These are phyloP conservation scores for Tarsius wallacei DNA, from an alignment of 2,797 vertebrate genomes.

Conservation along the genomic window DNA sequence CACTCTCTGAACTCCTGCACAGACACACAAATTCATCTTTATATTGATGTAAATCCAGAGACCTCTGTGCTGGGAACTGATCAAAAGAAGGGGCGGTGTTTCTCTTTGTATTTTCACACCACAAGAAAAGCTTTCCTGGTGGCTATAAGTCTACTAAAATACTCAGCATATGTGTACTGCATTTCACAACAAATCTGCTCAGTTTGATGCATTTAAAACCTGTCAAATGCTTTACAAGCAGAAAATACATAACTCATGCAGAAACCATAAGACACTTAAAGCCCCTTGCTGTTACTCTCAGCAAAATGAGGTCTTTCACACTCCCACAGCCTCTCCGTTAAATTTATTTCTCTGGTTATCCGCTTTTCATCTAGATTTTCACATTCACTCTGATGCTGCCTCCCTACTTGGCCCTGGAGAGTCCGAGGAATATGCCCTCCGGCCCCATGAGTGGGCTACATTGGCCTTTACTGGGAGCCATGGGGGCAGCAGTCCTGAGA, in stretches of 20 bases:
- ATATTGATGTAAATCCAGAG: conserved; percentile 57
- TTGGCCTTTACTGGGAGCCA: neutral
- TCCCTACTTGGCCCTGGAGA: neutral
- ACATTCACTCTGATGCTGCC: neutral
- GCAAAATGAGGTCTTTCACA: neutral
- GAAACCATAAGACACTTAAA: neutral
- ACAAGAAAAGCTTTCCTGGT: conserved; percentile 50
- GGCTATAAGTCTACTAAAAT: conserved; percentile 28
- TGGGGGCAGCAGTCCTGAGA: neutral
- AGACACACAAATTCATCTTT: conserved; percentile 16
- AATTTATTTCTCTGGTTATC: neutral
- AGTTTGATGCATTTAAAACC: conserved; percentile 58
- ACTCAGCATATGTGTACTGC: neutral
- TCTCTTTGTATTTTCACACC: conserved; percentile 59
- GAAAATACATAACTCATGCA: conserved; percentile 64
- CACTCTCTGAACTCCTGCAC: neutral
- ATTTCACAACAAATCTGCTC: conserved; percentile 64
- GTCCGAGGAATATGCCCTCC: neutral
- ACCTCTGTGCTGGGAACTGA: conserved; percentile 49
- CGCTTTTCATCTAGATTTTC: neutral
- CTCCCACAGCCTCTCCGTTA: neutral
- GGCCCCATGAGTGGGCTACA: neutral
- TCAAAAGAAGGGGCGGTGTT: conserved; percentile 40
- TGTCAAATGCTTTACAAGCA: conserved; percentile 61
- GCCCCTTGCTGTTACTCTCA: neutral